A percentile compares a stretch with the other conserved stretches of the same genome.
Evolutionary conservation across 2,797 vertebrate genomes (phyloP).

Genomic region (Melanotaenia nigrans): DNA sequence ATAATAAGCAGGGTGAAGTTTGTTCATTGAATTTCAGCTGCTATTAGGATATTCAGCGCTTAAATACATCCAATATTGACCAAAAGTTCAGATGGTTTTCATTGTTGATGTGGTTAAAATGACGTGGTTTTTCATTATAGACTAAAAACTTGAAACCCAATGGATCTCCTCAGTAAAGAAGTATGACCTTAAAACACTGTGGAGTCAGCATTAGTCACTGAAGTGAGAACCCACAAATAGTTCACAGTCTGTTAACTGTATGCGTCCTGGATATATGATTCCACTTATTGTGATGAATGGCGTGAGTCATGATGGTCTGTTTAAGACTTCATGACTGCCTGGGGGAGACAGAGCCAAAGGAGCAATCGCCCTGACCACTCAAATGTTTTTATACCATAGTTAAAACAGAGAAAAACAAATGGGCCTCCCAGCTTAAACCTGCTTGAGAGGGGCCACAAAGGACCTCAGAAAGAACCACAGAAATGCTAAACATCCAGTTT

Average conservation of each 20-base stretch:
- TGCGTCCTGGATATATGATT: constrained; percentile 44
- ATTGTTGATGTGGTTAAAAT: constrained; percentile 39
- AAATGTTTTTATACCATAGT: constrained; percentile 63
- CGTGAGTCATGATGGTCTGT: constrained; percentile 57
- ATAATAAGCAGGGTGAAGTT: constrained; percentile 59
- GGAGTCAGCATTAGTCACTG: constrained; percentile 59
- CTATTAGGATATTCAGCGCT: constrained; percentile 44
- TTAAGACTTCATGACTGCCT: constrained; percentile 49
- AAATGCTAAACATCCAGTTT: constrained; percentile 42
- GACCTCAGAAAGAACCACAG: constrained; percentile 48
- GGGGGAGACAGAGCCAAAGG: constrained; percentile 43
- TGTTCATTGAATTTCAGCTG: constrained; percentile 36
- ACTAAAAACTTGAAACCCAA: constrained; percentile 40
- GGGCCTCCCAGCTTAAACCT: constrained; percentile 48
- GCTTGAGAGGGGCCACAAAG: constrained; percentile 35
- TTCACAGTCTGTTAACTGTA: constrained; percentile 33
- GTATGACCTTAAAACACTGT: constrained; percentile 41
- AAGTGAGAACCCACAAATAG: constrained; percentile 28
- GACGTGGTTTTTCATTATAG: constrained; percentile 52
- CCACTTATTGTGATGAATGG: constrained; percentile 64
- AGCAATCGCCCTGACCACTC: constrained; percentile 40
- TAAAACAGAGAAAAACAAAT: constrained; percentile 66
- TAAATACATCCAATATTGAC: constrained; percentile 41
- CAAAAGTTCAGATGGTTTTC: constrained; percentile 51
- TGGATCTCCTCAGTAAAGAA: constrained; percentile 27